phyloP scores from a whole-genome alignment of 2,888 invertebrate species.

The Phortica magna region DNA sequence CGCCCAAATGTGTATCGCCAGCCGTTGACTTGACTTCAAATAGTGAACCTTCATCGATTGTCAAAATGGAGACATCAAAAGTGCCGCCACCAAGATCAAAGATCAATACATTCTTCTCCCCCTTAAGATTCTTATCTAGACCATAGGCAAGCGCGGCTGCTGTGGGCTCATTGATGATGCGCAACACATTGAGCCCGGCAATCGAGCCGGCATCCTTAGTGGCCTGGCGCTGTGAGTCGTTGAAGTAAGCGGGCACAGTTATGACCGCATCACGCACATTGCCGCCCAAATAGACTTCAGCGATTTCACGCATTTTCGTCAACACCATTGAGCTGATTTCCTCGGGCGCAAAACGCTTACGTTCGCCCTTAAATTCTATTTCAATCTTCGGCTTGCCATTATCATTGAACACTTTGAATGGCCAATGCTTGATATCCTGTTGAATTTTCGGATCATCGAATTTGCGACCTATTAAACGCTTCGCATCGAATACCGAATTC shows the following conservation, averaged over 20 bases:
- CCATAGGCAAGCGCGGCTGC: slow-evolving; percentile 93
- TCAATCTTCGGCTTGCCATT: slow-evolving; percentile 86
- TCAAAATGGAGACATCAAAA: slow-evolving; percentile 94
- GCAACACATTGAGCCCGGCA: slow-evolving; percentile 90
- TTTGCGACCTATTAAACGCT: slow-evolving; percentile 89
- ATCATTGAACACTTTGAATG: slow-evolving; percentile 84
- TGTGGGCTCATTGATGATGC: slow-evolving; percentile 95
- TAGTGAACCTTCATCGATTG: slow-evolving; percentile 91
- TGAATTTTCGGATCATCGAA: slow-evolving; percentile 88
- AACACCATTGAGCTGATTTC: slow-evolving; percentile 92
- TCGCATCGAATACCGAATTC: slow-evolving; percentile 90
- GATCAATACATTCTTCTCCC: slow-evolving; percentile 86
- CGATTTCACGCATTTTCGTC: slow-evolving; percentile 89
- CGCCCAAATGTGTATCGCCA: slow-evolving; percentile 89
- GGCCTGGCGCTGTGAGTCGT: slow-evolving; percentile 89
- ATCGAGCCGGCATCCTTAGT: slow-evolving; percentile 94
- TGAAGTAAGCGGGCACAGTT: slow-evolving; percentile 91
- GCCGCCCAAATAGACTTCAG: slow-evolving; percentile 87
- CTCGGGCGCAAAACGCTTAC: slow-evolving; percentile 88
- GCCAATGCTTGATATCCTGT: slow-evolving; percentile 91
- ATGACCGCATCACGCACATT: slow-evolving; percentile 87
- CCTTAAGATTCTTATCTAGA: slow-evolving; percentile 85
- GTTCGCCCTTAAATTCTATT: slow-evolving; percentile 86
- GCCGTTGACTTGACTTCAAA: slow-evolving; percentile 90
- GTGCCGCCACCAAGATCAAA: slow-evolving; percentile 92